These are phyloP conservation scores for Ganaspis sp. DNA, from an alignment of 1,140 invertebrate species.

Conservation along the genomic window DNA sequence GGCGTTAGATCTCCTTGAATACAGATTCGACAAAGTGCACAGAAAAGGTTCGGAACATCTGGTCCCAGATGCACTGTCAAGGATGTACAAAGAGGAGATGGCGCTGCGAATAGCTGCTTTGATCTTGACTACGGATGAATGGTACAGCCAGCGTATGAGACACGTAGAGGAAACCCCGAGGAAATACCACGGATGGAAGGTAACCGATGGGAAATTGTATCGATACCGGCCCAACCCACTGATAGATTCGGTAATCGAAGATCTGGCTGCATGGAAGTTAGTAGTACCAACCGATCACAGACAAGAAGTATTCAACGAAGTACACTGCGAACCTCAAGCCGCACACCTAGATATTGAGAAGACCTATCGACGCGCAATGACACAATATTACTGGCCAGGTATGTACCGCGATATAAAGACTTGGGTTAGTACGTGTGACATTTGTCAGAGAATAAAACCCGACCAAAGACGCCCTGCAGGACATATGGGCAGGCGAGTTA, in stretches of 20 bases:
- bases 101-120: not conserved
- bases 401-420: slow-evolving; percentile 53
- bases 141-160: not conserved
- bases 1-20: not conserved
- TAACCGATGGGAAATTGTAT: not conserved
- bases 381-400: slow-evolving; percentile 60
- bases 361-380: slow-evolving; percentile 45
- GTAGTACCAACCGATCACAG: not conserved
- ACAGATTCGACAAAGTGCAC: not conserved
- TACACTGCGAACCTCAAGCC: slow-evolving; percentile 29
- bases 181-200: not conserved
- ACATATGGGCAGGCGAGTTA: slow-evolving; percentile 39
- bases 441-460: slow-evolving; percentile 54
- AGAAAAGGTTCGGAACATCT: not conserved
- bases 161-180: not conserved
- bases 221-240: not conserved
- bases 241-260: not conserved
- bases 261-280: not conserved
- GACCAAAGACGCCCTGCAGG: slow-evolving; percentile 16
- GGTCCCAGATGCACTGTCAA: not conserved
- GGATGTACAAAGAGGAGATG: not conserved
- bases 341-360: slow-evolving; percentile 54
- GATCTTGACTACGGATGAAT: not conserved
- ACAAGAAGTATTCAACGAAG: not conserved
- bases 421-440: slow-evolving; percentile 52